Conservation (phyloP, 2,113 vertebrate species). For the Herpailurus yagouaroundi region DNA sequence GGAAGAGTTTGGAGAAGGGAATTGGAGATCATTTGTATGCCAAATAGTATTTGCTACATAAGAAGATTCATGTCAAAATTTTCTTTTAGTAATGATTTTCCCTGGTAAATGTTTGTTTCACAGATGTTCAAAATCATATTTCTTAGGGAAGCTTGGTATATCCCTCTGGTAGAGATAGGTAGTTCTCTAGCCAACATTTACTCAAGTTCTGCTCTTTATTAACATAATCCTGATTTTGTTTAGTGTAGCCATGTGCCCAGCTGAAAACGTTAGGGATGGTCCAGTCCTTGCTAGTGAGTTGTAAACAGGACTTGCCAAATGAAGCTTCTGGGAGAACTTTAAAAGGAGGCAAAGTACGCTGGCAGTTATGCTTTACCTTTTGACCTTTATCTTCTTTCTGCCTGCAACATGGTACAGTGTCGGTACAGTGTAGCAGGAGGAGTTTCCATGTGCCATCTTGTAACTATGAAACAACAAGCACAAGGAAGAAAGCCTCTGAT, state of each 20-base stretch:
- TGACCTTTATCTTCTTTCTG: background rate
- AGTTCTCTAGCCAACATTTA: background rate
- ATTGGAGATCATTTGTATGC: background rate
- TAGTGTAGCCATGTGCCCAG: background rate
- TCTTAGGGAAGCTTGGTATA: background rate
- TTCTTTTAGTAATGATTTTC: constrained; percentile 10
- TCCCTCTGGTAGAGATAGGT: background rate
- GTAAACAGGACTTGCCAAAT: background rate
- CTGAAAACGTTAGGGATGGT: background rate
- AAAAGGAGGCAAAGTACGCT: background rate
- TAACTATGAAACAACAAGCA: background rate
- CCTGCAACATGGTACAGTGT: background rate
- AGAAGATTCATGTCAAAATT: background rate
- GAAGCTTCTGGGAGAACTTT: background rate
- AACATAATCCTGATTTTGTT: background rate
- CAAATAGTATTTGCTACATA: background rate
- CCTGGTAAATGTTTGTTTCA: constrained; percentile 2
- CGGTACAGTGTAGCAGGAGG: background rate
- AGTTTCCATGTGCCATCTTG: background rate
- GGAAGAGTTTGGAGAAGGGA: background rate
- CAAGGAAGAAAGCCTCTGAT: background rate
- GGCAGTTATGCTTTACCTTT: background rate
- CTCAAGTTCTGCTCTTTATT: background rate
- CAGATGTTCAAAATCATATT: constrained; percentile 19
- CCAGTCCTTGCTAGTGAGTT: background rate